Evolutionary conservation across 2,797 vertebrate species (phyloP).

Genomic region (Parauchenoglanis ngamensis): DNA sequence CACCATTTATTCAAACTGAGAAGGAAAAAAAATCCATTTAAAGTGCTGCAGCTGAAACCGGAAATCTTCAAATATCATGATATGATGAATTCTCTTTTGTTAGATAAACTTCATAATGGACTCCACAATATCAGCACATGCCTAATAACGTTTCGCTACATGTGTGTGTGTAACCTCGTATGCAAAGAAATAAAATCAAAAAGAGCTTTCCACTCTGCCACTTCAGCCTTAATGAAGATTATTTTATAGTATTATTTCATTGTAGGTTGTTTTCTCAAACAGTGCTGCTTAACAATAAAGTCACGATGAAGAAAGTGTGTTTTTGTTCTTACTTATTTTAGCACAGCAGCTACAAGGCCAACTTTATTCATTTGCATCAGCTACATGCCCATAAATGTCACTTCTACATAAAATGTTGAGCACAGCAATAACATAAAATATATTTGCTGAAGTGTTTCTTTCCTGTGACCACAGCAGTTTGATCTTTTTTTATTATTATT

Average conservation of each 20-base stretch:
- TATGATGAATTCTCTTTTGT: too few species aligned
- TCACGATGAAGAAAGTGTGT: background rate
- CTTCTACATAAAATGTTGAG: background rate
- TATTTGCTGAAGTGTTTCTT: background rate
- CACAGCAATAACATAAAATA: background rate
- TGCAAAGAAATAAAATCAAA: background rate
- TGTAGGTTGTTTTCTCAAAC: background rate
- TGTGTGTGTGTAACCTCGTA: background rate
- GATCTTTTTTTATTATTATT: background rate
- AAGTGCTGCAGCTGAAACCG: background rate
- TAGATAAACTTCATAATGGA: background rate
- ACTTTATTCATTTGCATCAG: too few species aligned
- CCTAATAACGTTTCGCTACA: background rate
- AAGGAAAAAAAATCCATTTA: background rate
- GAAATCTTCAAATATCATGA: background rate
- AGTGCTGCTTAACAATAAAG: conserved; percentile 25
- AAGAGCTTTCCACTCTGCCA: background rate
- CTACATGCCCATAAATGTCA: too few species aligned
- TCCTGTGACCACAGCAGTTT: background rate
- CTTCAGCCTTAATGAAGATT: conserved; percentile 7
- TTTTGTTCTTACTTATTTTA: background rate
- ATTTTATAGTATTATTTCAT: conserved; percentile 3
- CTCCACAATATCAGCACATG: background rate
- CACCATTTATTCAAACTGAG: background rate
- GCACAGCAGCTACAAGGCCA: background rate